phyloP scores from a whole-genome alignment of 2,113 vertebrate species.

The Pseudopipra pipra region DNA sequence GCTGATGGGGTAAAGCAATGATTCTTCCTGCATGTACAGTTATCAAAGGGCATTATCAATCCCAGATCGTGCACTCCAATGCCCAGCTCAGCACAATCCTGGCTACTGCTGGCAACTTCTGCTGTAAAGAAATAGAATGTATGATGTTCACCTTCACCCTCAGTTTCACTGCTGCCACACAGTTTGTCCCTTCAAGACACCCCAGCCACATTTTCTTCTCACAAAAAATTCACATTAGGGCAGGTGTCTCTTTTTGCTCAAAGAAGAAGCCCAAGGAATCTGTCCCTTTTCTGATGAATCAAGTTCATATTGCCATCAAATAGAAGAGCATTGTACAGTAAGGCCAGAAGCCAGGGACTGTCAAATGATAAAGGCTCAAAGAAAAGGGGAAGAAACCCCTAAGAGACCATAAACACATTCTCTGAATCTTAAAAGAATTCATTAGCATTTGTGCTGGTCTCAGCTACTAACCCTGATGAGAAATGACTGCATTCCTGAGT shows the following conservation, averaged over 20 bases:
- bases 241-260: background rate
- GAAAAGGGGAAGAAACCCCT: background rate
- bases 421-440: background rate
- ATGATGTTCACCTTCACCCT: background rate
- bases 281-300: background rate
- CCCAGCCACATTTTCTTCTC: background rate
- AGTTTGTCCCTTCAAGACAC: background rate
- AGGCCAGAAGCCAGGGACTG: background rate
- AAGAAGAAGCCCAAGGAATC: background rate
- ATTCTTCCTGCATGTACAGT: background rate
- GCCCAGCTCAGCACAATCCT: background rate
- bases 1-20: background rate
- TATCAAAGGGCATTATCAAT: background rate
- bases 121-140: background rate
- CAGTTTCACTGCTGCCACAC: background rate
- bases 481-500: background rate
- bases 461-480: slow-evolving; percentile 1
- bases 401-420: background rate
- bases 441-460: slow-evolving; percentile 11
- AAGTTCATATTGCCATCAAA: background rate
- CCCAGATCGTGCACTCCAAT: background rate
- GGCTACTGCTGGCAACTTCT: background rate
- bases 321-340: background rate
- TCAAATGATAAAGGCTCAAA: background rate
- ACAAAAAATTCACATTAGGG: background rate